Conservation (phyloP, 2,888 invertebrate genomes). For the Folsomia candida region DNA sequence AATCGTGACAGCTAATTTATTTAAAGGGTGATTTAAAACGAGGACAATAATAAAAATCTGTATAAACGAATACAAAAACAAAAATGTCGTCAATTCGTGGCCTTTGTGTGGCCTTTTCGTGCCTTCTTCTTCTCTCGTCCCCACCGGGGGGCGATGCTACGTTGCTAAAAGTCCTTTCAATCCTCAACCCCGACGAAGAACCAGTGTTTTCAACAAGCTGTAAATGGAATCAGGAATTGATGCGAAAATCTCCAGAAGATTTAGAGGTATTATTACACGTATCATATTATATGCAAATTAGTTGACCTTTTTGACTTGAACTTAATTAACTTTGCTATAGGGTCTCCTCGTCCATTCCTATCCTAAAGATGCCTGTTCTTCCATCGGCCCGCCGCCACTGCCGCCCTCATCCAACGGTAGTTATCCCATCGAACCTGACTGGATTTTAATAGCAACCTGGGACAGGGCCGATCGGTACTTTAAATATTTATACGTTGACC, state of each 20-base stretch:
- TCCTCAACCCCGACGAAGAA: background rate
- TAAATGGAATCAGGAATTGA: background rate
- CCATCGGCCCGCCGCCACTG: conserved; percentile 14
- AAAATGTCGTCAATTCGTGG: too few relatives aligned
- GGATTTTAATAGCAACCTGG: conserved; percentile 21
- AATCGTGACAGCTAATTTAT: too few relatives aligned
- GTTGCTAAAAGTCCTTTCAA: background rate
- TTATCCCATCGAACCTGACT: conserved; percentile 1
- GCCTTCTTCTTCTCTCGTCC: too few relatives aligned
- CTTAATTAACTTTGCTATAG: background rate
- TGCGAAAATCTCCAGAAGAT: background rate
- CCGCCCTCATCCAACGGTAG: conserved; percentile 17
- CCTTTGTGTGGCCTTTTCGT: too few relatives aligned
- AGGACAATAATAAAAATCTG: too few relatives aligned
- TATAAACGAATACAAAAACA: too few relatives aligned
- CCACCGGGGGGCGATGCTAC: too few relatives aligned
- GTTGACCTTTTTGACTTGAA: background rate
- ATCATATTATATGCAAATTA: too few relatives aligned
- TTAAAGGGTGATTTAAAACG: too few relatives aligned
- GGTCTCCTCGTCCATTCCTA: conserved; percentile 15
- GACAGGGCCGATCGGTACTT: background rate
- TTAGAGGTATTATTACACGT: background rate
- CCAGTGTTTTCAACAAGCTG: background rate
- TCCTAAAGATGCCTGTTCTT: conserved; percentile 21
- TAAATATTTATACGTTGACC: background rate